Evolutionary conservation across 2,797 vertebrate genomes (phyloP).

Genomic region (Halcyon chelicuti): DNA sequence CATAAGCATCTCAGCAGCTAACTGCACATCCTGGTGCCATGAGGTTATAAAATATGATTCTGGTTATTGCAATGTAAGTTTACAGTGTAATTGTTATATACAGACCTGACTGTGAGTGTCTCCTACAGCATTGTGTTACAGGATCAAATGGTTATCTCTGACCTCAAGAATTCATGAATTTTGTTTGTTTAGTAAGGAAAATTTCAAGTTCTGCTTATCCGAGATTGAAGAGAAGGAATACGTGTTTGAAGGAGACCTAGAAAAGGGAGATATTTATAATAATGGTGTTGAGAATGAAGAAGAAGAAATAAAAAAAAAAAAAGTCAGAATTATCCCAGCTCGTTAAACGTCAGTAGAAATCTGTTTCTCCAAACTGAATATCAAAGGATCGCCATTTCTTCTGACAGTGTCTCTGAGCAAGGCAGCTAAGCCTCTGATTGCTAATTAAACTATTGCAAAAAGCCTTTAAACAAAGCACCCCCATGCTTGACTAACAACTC

Average conservation of each 20-base stretch:
- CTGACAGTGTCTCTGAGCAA: slow-evolving; percentile 27
- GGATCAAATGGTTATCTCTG: neutral
- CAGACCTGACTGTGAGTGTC: neutral
- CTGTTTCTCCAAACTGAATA: slow-evolving; percentile 30
- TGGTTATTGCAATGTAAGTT: neutral
- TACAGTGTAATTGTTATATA: neutral
- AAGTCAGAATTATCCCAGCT: neutral
- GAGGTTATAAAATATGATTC: neutral
- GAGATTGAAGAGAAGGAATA: neutral
- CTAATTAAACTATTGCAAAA: slow-evolving; percentile 66
- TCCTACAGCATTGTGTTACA: neutral
- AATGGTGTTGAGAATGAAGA: neutral
- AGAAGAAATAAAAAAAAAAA: neutral
- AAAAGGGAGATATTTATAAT: neutral
- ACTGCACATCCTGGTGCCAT: accelerated
- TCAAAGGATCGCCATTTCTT: slow-evolving; percentile 42
- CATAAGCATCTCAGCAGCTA: neutral
- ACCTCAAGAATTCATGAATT: neutral
- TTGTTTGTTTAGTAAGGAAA: neutral
- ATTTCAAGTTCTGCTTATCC: neutral
- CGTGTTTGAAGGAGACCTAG: neutral
- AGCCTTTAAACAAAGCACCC: slow-evolving; percentile 37
- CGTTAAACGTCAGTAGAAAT: neutral
- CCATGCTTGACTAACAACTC: slow-evolving; percentile 44
- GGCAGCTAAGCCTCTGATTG: slow-evolving; percentile 52